These are phyloP conservation scores for Orestias chungarensis DNA, from an alignment of 2,797 vertebrate species.

Conservation along the genomic window DNA sequence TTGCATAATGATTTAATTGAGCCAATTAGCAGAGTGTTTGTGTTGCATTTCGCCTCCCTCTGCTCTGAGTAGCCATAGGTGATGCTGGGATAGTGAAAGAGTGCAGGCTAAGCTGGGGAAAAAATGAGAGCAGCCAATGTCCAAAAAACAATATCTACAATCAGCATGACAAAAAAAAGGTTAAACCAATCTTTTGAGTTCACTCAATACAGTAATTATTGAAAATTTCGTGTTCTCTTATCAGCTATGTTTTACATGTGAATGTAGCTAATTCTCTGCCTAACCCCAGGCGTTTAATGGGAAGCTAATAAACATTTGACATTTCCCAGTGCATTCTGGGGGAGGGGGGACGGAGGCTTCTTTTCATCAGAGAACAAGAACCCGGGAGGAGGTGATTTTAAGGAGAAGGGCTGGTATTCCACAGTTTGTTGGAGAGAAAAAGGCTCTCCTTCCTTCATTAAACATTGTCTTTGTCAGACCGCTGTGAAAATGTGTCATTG, in stretches of 20 bases:
- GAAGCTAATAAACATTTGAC: conserved; percentile 53
- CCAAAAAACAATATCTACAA: conserved; percentile 4
- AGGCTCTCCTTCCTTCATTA: conserved; percentile 6
- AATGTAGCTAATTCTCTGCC: conserved; percentile 28
- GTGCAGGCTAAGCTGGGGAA: conserved; percentile 41
- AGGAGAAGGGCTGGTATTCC: conserved; percentile 14
- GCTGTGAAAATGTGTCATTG: conserved; percentile 3
- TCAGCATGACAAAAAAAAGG: conserved; percentile 1
- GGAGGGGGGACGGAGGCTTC: conserved; percentile 30
- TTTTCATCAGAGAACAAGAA: conserved; percentile 46
- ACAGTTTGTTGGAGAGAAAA: conserved; percentile 21
- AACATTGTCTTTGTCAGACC: conserved; percentile 8
- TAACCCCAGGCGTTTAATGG: conserved; percentile 47
- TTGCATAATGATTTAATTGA: conserved; percentile 81
- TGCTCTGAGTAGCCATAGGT: conserved; percentile 73
- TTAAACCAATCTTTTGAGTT: neutral
- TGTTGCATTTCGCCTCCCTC: conserved; percentile 68
- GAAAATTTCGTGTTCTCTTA: conserved; percentile 6
- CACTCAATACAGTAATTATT: neutral
- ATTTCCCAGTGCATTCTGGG: conserved; percentile 36
- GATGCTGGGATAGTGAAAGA: conserved; percentile 55
- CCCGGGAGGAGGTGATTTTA: conserved; percentile 37
- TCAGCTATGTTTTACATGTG: conserved; percentile 32
- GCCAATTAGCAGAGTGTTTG: conserved; percentile 79
- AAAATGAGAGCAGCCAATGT: conserved; percentile 9